Conservation (phyloP, 2,888 invertebrate species). For the Drosophila borealis region DNA sequence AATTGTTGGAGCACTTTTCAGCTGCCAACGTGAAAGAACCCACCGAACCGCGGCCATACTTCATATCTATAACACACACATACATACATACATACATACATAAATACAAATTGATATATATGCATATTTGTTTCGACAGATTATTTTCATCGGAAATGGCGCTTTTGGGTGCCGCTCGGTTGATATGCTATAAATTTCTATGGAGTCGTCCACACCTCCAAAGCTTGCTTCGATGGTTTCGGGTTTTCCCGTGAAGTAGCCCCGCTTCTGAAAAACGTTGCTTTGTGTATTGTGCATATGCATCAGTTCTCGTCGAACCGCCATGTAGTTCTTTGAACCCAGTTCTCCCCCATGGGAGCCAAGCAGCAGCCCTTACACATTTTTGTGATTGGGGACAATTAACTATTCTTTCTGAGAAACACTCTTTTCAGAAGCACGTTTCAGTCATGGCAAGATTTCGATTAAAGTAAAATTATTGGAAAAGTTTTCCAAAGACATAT, state of each 20-base stretch:
- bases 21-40: slow-evolving; percentile 29
- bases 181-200: slow-evolving; percentile 23
- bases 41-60: slow-evolving; percentile 45
- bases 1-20: slow-evolving; percentile 53
- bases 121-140: slow-evolving; percentile 38
- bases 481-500: no score
- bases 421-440: no score
- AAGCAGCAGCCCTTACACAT: slow-evolving; percentile 6
- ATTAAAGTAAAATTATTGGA: no score
- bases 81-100: background rate
- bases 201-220: slow-evolving; percentile 23
- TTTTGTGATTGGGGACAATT: background rate
- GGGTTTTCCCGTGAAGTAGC: slow-evolving; percentile 27
- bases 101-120: background rate
- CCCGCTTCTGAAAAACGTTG: slow-evolving; percentile 33
- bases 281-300: slow-evolving; percentile 46
- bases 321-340: slow-evolving; percentile 30
- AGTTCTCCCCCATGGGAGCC: slow-evolving; percentile 14
- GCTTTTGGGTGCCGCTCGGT: slow-evolving; percentile 37
- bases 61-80: background rate
- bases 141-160: slow-evolving; percentile 51
- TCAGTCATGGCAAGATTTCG: no score
- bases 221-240: slow-evolving; percentile 35
- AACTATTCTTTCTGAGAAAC: no score
- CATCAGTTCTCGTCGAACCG: slow-evolving; percentile 7